phyloP scores from a whole-genome alignment of 2,888 invertebrate species.

The Scrobipalpa atriplicella region DNA sequence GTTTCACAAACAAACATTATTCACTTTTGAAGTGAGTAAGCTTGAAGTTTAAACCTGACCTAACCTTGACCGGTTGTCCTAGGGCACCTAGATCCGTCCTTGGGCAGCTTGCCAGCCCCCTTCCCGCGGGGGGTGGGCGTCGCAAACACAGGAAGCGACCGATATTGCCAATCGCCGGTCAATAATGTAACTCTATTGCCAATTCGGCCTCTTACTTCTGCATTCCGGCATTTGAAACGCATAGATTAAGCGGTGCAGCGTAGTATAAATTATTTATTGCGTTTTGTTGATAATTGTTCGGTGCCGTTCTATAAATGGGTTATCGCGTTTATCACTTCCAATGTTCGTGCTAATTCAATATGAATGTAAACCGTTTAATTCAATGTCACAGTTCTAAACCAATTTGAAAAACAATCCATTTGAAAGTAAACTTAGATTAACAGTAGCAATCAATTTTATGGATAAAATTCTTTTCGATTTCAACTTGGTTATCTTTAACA shows the following conservation, averaged over 20 bases:
- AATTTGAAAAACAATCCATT: not conserved
- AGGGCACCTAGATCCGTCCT: slow-evolving; percentile 70
- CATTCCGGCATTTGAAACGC: slow-evolving; percentile 35
- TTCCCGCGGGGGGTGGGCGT: slow-evolving; percentile 39
- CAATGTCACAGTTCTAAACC: not conserved
- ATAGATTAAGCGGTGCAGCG: slow-evolving; percentile 18
- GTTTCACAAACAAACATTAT: slow-evolving; percentile 13
- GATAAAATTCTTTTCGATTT: too few relatives aligned
- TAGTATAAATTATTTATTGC: slow-evolving; percentile 21
- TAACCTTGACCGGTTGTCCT: slow-evolving; percentile 71
- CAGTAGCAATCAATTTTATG: not conserved
- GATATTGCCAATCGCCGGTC: slow-evolving; percentile 61
- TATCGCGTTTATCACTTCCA: slow-evolving; percentile 19
- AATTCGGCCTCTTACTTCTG: slow-evolving; percentile 40
- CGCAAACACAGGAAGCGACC: slow-evolving; percentile 55
- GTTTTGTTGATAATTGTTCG: slow-evolving; percentile 14
- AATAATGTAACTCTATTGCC: slow-evolving; percentile 46
- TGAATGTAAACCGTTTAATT: not conserved
- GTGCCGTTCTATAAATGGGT: slow-evolving; percentile 1
- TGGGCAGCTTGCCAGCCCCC: slow-evolving; percentile 66
- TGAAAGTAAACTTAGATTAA: not conserved
- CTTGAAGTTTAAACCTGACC: slow-evolving; percentile 38
- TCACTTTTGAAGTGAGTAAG: not conserved
- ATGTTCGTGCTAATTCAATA: slow-evolving; percentile 14
- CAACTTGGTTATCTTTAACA: not conserved